Conservation (phyloP, 2,797 vertebrate genomes). For the Artibeus lituratus region DNA sequence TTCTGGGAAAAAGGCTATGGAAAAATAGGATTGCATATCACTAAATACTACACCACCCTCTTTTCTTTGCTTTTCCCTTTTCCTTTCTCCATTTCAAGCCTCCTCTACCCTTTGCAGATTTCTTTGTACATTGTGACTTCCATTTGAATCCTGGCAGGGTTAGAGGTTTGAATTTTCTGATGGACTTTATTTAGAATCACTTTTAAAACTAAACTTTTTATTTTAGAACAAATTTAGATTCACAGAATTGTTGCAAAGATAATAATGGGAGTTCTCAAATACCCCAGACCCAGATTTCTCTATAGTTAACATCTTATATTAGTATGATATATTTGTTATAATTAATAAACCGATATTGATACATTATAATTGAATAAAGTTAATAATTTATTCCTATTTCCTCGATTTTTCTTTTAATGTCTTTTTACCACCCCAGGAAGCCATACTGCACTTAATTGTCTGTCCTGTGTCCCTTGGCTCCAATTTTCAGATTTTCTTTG, state of each 20-base stretch:
- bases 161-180: conserved; percentile 31
- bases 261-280: background rate
- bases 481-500: background rate
- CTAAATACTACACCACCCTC: background rate
- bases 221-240: conserved; percentile 6
- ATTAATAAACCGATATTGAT: background rate
- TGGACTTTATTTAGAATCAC: background rate
- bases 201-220: background rate
- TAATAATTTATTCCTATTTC: background rate
- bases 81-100: background rate
- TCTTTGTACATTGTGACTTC: background rate
- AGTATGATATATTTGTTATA: background rate
- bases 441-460: background rate
- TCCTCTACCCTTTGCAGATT: background rate
- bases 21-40: conserved; percentile 19
- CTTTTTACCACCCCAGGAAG: background rate
- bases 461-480: background rate
- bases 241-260: background rate
- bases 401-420: background rate
- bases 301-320: background rate
- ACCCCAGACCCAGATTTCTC: background rate
- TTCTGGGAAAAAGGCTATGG: conserved; percentile 24
- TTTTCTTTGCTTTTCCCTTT: background rate
- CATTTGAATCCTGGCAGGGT: background rate
- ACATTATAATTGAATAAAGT: background rate